Percentiles rank a stretch among this genome's conserved stretches.
phyloP scores from a whole-genome alignment of 23 tunicate species.

The Trididemnum miniatum region DNA sequence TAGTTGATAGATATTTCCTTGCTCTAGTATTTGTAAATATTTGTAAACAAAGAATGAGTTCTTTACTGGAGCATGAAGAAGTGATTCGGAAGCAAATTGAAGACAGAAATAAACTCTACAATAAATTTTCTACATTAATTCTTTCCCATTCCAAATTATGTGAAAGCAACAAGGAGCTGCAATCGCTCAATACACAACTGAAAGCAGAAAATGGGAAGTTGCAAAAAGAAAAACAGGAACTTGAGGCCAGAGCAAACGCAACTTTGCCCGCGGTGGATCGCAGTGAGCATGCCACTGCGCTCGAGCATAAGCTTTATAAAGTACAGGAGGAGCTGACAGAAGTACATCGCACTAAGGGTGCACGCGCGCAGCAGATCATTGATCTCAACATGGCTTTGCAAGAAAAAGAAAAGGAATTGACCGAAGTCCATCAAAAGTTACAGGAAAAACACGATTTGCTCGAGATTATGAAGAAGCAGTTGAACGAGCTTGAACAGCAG shows the following conservation, averaged over 20 bases:
- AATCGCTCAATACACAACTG: constrained; percentile 3
- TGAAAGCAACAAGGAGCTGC: constrained; percentile 24
- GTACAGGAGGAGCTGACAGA: constrained; percentile 81
- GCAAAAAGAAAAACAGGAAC: constrained; percentile 55
- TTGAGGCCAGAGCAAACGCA: constrained; percentile 34
- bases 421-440: background rate
- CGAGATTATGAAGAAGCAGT: background rate
- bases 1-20: too few relatives aligned
- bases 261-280: constrained; percentile 37
- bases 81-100: constrained; percentile 2
- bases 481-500: background rate
- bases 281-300: constrained; percentile 52
- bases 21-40: too few relatives aligned
- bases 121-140: constrained; percentile 24
- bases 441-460: background rate
- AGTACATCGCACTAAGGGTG: constrained; percentile 87
- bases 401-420: constrained; percentile 66
- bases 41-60: constrained; percentile 12
- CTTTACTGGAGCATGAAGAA: background rate
- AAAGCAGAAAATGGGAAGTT: constrained; percentile 32
- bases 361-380: constrained; percentile 79
- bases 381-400: constrained; percentile 80
- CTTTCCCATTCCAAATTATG: constrained; percentile 23
- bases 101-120: constrained; percentile 27
- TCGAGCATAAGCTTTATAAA: constrained; percentile 74